Base-by-base conservation (phyloP, 2,888 invertebrate species). In the Lasioglossum malachurum region DNA sequence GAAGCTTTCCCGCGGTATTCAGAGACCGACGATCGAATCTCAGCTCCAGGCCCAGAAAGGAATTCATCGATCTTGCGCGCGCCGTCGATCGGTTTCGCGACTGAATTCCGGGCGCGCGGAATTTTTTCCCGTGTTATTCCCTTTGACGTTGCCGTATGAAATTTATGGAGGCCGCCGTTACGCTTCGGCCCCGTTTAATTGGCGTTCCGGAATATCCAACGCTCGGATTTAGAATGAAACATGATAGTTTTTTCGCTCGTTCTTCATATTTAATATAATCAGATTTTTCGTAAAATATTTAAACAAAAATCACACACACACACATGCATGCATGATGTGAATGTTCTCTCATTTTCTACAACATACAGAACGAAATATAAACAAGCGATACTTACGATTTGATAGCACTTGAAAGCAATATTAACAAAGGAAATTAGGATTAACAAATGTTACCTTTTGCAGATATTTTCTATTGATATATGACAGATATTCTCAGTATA, bases 21-120 rank as follows among this genome's bases (percentile, higher is more conserved):
- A 10, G 31, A 14, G 31, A 41, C 35, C 49, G 76, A 73, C 83
- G 83, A 77, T 71, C 84, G 19, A 31, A 69, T 69, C 38, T 69
- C 35, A 38, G 41, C 69, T 1, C 64, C 4, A 23, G 35, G 35
- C 31, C 31, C 67, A 35, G 23, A 35, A 49, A 8, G 12, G n/a
- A 35, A 19, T 67, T 53, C 73, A 78, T 82, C 82, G 82, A 83
- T 80, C 74, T 72, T 64, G 64, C 67, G 35, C 10, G 19, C n/a
- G 19, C 19, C 67, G 67, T 75, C 75, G 31, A 71, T 69, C 71
- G 53, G 44, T 64, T 73, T 44, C 31, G 73, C 60, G 41, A 31
- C 35, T 67, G 67, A 31, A 64, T 64, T 60, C 27, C 67, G 16
- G 35, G 8, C 31, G 19, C 35, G 35, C 31, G 67, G 35, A 67